Percentiles rank a stretch among this genome's conserved stretches.
phyloP scores from a whole-genome alignment of 1,140 invertebrate species.

The Oncopodura yosiiana region DNA sequence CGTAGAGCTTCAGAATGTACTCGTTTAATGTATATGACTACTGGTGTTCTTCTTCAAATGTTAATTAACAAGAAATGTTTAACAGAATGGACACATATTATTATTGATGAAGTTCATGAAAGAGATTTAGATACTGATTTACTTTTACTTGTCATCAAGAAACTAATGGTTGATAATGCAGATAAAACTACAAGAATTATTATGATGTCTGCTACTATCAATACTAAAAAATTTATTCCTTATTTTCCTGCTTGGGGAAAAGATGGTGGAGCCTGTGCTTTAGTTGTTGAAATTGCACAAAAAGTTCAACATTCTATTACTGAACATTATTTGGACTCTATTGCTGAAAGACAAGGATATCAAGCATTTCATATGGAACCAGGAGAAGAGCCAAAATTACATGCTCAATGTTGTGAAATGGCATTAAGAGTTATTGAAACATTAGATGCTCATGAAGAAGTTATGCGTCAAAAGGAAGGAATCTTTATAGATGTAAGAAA shows the following conservation, averaged over 20 bases:
- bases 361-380: no score
- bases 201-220: conserved; percentile 54
- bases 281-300: neutral
- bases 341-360: no score
- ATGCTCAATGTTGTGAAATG: conserved; percentile 36
- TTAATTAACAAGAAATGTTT: conserved; percentile 52
- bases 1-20: conserved; percentile 56
- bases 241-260: conserved; percentile 49
- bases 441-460: conserved; percentile 60
- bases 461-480: no score
- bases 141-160: conserved; percentile 71
- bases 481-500: no score
- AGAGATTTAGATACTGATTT: conserved; percentile 90
- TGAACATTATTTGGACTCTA: conserved; percentile 13
- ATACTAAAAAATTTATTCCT: conserved; percentile 43
- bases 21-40: conserved; percentile 75
- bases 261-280: conserved; percentile 17
- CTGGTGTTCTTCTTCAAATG: conserved; percentile 56
- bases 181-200: conserved; percentile 40
- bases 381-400: conserved; percentile 36
- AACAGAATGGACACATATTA: conserved; percentile 69
- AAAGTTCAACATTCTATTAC: neutral
- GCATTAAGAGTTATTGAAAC: conserved; percentile 52
- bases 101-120: conserved; percentile 94
- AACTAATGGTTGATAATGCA: conserved; percentile 40